Base-by-base conservation (phyloP, 2,888 invertebrate species). In the Ditula angustiorana region DNA sequence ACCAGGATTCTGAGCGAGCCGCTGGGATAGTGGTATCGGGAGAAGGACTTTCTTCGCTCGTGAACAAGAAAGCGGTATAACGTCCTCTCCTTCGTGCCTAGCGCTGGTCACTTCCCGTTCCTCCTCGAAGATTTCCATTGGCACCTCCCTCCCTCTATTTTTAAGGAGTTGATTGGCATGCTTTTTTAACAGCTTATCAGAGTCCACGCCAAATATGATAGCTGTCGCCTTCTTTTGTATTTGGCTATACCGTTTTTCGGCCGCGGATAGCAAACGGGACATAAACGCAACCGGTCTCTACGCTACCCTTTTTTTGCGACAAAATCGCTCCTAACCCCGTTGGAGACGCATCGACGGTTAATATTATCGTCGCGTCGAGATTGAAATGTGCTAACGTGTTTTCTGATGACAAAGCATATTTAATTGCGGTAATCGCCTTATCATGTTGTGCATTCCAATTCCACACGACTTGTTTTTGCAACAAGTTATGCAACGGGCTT, bases 161-260 rank as follows among this genome's bases (percentile, higher is more conserved):
- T 49, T 49, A 2, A 49, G 16, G 16, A 49, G 26, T 49, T 49
- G 49, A 21, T 50, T 50, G 19, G 50, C 50, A 21, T 50, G 50
- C 33, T 50, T 50, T 26, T 50, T 33, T 28, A 30, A 3, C n/a
- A 11, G 7, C 28, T 16, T 28, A 28, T 49, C 16, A 4, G 7
- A 28, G 28, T 49, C 16, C 13, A 28, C 1, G n/a, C n/a, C n/a
- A n/a, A n/a, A n/a, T n/a, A n/a, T n/a, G n/a, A n/a, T n/a, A n/a
- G n/a, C n/a, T n/a, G 26, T 7, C 26, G 26, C 26, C 7, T 26
- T 7, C 26, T 26, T 26, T 26, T 26, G 26, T 26, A 26, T 26
- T 26, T 26, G 26, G 26, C 26, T 26, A n/a, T n/a, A n/a, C n/a
- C n/a, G n/a, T n/a, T n/a, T n/a, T n/a, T n/a, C n/a, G n/a, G n/a